A percentile compares a stretch with the other conserved stretches of the same genome.
These are phyloP conservation scores for Sardina pilchardus DNA, from an alignment of 2,113 vertebrate species.

Conservation along the genomic window DNA sequence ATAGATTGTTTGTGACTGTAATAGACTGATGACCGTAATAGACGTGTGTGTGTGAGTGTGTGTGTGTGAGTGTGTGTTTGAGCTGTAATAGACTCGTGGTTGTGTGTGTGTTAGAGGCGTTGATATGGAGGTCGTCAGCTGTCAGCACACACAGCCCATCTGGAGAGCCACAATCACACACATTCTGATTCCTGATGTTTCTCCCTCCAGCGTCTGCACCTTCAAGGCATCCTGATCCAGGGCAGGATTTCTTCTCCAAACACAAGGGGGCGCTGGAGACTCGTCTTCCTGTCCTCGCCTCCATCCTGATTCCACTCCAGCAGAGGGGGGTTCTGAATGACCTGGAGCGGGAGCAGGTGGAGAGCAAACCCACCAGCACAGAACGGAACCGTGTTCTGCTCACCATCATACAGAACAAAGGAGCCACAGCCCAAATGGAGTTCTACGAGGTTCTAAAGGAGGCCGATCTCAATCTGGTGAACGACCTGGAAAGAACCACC, in stretches of 20 bases:
- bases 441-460: not conserved
- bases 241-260: not conserved
- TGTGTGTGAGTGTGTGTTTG: no score
- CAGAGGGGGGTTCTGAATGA: constrained; percentile 46
- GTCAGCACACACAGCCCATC: no score
- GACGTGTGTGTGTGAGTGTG: not conserved
- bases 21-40: not conserved
- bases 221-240: no score
- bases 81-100: no score
- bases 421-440: no score
- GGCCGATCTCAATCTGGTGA: not conserved
- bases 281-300: no score
- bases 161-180: no score
- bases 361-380: not conserved
- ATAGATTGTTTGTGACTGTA: not conserved
- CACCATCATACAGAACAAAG: not conserved
- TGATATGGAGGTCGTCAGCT: no score
- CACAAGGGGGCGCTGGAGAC: not conserved
- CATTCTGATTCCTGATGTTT: no score
- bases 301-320: constrained; percentile 16
- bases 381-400: not conserved
- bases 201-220: no score
- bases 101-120: not conserved
- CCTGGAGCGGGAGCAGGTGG: constrained; percentile 32
- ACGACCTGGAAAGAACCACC: not conserved